phyloP scores from a whole-genome alignment of 1,140 invertebrate species.

The Polypedilum pembai region DNA sequence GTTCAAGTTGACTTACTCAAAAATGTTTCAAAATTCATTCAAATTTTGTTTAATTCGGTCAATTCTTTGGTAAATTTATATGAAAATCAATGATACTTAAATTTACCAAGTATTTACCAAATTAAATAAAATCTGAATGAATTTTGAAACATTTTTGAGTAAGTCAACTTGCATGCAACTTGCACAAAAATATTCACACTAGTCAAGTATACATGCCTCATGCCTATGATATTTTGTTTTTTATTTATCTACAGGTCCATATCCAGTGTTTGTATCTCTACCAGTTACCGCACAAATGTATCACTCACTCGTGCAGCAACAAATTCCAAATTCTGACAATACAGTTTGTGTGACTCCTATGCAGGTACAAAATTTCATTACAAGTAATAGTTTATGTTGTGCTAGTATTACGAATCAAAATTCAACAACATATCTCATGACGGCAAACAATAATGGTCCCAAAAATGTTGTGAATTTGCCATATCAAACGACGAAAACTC shows the following conservation, averaged over 20 bases:
- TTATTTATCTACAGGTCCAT: slow-evolving; percentile 49
- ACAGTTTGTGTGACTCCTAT: slow-evolving; percentile 75
- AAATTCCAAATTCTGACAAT: slow-evolving; percentile 64
- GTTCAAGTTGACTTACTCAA: too few relatives aligned
- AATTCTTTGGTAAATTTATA: too few relatives aligned
- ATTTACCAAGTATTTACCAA: too few relatives aligned
- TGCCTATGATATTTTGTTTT: too few relatives aligned
- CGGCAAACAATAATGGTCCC: not conserved
- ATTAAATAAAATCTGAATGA: too few relatives aligned
- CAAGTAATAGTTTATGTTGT: slow-evolving; percentile 23
- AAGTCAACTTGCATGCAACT: too few relatives aligned
- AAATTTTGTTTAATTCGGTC: too few relatives aligned
- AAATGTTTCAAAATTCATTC: too few relatives aligned
- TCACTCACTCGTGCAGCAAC: slow-evolving; percentile 84
- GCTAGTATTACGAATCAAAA: not conserved
- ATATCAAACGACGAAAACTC: not conserved
- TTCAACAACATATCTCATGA: not conserved
- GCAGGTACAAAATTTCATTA: slow-evolving; percentile 53
- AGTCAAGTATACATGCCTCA: too few relatives aligned
- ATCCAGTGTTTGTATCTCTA: slow-evolving; percentile 81
- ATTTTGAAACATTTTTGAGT: too few relatives aligned
- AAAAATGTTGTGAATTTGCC: not conserved
- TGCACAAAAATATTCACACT: too few relatives aligned
- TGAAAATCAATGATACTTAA: too few relatives aligned
- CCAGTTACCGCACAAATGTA: slow-evolving; percentile 93